Evolutionary conservation across 2,113 vertebrate genomes (phyloP).

Genomic region (Craseonycteris thonglongyai): DNA sequence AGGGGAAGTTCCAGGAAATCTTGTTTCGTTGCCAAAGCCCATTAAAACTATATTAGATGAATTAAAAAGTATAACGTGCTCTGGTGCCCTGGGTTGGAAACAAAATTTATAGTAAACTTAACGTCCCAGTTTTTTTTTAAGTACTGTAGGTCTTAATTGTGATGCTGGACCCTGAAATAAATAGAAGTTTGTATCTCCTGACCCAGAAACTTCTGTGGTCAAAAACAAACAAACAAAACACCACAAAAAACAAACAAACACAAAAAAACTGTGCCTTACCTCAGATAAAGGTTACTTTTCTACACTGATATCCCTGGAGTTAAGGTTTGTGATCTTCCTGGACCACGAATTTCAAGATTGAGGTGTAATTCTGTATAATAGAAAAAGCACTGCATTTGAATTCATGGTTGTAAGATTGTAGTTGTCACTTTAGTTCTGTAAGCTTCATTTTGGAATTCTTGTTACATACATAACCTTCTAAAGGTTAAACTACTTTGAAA

Average conservation of each 20-base stretch:
- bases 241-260: neutral
- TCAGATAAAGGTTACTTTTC: slow-evolving; percentile 5
- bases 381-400: neutral
- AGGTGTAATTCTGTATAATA: neutral
- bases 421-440: neutral
- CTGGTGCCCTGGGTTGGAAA: neutral
- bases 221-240: neutral
- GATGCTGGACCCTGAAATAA: neutral
- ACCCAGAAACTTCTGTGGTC: neutral
- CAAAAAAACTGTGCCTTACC: neutral
- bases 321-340: neutral
- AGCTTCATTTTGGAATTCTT: neutral
- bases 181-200: neutral
- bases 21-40: neutral
- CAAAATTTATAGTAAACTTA: neutral
- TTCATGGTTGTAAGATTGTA: neutral
- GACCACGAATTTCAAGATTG: neutral
- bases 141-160: neutral
- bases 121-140: neutral
- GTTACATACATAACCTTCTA: neutral
- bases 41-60: neutral
- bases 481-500: slow-evolving; percentile 12
- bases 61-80: neutral
- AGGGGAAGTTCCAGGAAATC: neutral
- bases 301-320: neutral